Evolutionary conservation across 2,797 vertebrate species (phyloP).

Genomic region (Fistularia tabacaria): DNA sequence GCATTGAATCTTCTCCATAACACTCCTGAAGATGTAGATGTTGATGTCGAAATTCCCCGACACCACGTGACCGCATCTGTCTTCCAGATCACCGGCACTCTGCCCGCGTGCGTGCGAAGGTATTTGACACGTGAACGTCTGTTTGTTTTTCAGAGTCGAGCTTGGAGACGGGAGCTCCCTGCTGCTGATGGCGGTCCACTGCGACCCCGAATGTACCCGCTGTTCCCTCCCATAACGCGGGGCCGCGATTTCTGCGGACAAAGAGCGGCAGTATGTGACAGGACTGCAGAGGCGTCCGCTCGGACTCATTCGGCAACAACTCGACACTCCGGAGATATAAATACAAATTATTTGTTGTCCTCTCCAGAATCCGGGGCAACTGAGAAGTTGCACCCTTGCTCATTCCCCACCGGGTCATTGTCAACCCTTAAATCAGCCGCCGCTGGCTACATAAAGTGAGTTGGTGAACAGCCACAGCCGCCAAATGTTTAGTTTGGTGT

Average conservation of each 20-base stretch:
- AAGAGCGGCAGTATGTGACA: slow-evolving; percentile 69
- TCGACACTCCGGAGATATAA: slow-evolving; percentile 69
- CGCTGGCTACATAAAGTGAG: slow-evolving; percentile 59
- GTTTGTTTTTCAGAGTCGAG: too few species aligned
- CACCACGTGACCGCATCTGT: slow-evolving; percentile 25
- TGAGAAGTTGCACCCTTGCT: slow-evolving; percentile 36
- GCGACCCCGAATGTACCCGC: slow-evolving; percentile 32
- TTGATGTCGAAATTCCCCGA: slow-evolving; percentile 51
- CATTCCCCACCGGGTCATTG: slow-evolving; percentile 42
- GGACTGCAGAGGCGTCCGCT: slow-evolving; percentile 62
- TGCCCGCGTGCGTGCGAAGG: not conserved
- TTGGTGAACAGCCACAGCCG: slow-evolving; percentile 23
- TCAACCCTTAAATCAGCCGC: slow-evolving; percentile 53
- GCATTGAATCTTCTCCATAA: slow-evolving; percentile 33
- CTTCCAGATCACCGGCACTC: slow-evolving; percentile 16
- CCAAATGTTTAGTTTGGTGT: slow-evolving; percentile 14
- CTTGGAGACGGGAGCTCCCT: slow-evolving; percentile 8
- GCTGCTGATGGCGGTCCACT: slow-evolving; percentile 31
- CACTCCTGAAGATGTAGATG: slow-evolving; percentile 19
- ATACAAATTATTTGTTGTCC: slow-evolving; percentile 66
- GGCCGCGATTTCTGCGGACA: slow-evolving; percentile 57
- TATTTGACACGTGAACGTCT: not conserved
- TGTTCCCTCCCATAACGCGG: slow-evolving; percentile 47
- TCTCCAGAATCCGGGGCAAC: slow-evolving; percentile 48
- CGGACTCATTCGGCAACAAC: slow-evolving; percentile 67